Evolutionary conservation across 2,888 invertebrate species (phyloP), one percentile per base, ranked within the genome.

Genomic region (Leptogaster cylindrica): DNA sequence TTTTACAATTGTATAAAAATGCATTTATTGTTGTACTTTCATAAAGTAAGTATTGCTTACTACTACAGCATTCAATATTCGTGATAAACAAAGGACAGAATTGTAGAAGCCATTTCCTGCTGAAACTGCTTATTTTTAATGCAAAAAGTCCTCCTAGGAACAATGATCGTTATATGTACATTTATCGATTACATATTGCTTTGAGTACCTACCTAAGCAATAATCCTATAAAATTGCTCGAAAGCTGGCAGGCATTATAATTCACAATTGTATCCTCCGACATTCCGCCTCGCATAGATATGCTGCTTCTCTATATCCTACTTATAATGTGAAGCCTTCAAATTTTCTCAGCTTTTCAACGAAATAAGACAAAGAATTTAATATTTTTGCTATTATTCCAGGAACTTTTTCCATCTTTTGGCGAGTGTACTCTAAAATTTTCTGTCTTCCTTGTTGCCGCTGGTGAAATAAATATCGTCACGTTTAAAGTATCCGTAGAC

Each of bases 321-420:
- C 46, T 16, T 16, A 12, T 52, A 52, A 52, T 52, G 52, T 16
- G 52, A 52, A 52, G 31, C 20, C 14, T 10, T 12, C 16, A 52
- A 46, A 46, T 20, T 52, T 52, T 18, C n/a, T 33, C 51, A 5
- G 12, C 18, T 23, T 20, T 16, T 16, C 33, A 31, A n/a, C 31
- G 31, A 52, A 52, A 52, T 31, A 52, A n/a, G 33, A 52, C 31
- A 33, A 52, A 16, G 28, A 52, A 52, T 52, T 52, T 52, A 52
- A 52, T 52, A 52, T 52, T 52, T 51, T 52, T 20, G 52, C 52
- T 52, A 52, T 52, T 52, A 52, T 52, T 52, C 31, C 18, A 33
- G 7, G 33, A 52, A 25, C 18, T 52, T 52, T 31, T 20, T 31
- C 23, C 18, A 16, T 31, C n/a, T 20, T 14, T 16, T 18, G 33